phyloP scores from a whole-genome alignment of 1,140 invertebrate species.

The Caenorhabditis latens region DNA sequence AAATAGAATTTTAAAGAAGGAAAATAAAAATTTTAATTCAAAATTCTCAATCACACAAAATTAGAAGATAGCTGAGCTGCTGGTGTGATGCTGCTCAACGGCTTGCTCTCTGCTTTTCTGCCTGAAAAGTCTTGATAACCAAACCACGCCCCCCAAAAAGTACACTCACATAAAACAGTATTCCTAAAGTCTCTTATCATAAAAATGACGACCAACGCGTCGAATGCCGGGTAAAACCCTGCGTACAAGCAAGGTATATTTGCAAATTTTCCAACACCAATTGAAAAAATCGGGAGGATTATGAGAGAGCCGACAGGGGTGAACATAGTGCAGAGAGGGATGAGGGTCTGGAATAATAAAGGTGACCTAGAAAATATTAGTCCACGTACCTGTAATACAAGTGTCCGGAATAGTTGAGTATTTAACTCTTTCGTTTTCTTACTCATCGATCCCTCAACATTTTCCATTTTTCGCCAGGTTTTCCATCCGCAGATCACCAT shows the following conservation, averaged over 20 bases:
- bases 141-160: too few species aligned
- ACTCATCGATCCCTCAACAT: not conserved
- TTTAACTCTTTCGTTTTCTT: not conserved
- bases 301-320: not conserved
- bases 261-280: not conserved
- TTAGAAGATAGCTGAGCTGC: too few species aligned
- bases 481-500: not conserved
- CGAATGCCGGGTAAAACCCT: not conserved
- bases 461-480: not conserved
- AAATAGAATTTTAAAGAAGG: too few species aligned
- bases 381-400: not conserved
- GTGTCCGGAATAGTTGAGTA: not conserved
- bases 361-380: not conserved
- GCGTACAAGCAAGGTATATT: slow-evolving; percentile 10
- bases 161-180: slow-evolving; percentile 10
- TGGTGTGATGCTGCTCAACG: too few species aligned
- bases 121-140: too few species aligned
- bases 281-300: not conserved
- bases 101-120: too few species aligned
- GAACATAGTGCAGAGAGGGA: not conserved
- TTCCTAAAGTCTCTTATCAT: slow-evolving; percentile 6
- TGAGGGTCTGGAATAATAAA: not conserved
- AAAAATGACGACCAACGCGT: not conserved
- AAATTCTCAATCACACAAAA: too few species aligned
- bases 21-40: too few species aligned